These are phyloP conservation scores for Drosophila nigromelanica DNA, from an alignment of 1,140 invertebrate genomes.

Conservation along the genomic window DNA sequence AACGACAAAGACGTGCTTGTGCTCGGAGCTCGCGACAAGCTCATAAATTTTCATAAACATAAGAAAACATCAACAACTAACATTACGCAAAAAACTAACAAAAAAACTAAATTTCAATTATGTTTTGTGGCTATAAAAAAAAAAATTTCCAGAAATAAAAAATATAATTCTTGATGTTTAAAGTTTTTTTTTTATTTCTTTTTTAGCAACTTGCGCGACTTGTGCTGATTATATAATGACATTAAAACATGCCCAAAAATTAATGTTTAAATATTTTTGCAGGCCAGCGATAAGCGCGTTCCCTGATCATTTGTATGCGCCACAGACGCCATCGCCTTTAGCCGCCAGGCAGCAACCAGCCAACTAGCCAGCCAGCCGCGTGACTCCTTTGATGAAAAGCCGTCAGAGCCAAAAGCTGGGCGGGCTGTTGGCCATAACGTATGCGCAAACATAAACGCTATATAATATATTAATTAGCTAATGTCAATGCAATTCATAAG, in stretches of 20 bases:
- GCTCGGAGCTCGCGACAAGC: slow-evolving; percentile 33
- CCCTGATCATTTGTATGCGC: slow-evolving; percentile 71
- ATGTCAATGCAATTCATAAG: slow-evolving; percentile 9
- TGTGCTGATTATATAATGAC: slow-evolving; percentile 80
- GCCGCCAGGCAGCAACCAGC: slow-evolving; percentile 10
- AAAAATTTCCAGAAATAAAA: neutral
- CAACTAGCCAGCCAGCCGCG: slow-evolving; percentile 28
- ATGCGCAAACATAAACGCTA: slow-evolving; percentile 32
- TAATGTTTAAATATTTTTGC: slow-evolving; percentile 60
- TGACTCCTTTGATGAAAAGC: slow-evolving; percentile 77
- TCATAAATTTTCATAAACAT: slow-evolving; percentile 72
- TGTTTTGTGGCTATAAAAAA: slow-evolving; percentile 18
- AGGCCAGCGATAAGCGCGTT: slow-evolving; percentile 40
- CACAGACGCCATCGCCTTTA: slow-evolving; percentile 47
- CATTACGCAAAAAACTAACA: slow-evolving; percentile 56
- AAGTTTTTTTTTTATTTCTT: slow-evolving; percentile 62
- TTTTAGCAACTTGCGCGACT: slow-evolving; percentile 71
- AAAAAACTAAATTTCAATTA: slow-evolving; percentile 36
- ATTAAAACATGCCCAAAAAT: slow-evolving; percentile 69
- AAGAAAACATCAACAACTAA: slow-evolving; percentile 47
- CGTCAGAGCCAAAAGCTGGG: slow-evolving; percentile 56
- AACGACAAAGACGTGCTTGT: slow-evolving; percentile 50
- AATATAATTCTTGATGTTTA: slow-evolving; percentile 39
- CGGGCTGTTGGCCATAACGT: slow-evolving; percentile 70
- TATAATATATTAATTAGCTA: slow-evolving; percentile 53